Percentiles rank a stretch among this genome's conserved stretches.
Conservation (phyloP, 1,140 invertebrate species). For the Mizuhopecten yessoensis region DNA sequence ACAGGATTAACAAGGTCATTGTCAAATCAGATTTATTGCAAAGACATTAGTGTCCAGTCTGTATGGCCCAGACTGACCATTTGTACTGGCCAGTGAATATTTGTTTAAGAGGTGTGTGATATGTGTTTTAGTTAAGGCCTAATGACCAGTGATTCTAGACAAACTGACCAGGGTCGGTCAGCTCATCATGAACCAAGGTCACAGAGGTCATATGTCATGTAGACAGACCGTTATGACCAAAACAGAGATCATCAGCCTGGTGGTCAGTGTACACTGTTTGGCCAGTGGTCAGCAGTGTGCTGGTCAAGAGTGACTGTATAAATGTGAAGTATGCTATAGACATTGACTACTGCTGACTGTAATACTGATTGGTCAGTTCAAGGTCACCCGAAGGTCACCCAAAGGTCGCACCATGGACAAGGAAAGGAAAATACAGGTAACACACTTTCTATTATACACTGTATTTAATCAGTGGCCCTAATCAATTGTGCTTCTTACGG, state of each 20-base stretch:
- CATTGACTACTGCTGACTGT: too few relatives aligned
- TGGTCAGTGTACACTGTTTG: background rate
- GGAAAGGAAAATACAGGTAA: slow-evolving; percentile 38
- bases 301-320: background rate
- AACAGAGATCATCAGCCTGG: background rate
- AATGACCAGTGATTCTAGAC: background rate
- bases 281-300: background rate
- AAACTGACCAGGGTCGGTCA: background rate
- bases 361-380: background rate
- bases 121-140: background rate
- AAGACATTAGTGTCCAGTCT: too few relatives aligned
- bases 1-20: too few relatives aligned
- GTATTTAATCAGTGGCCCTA: background rate
- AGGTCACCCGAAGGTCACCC: background rate
- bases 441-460: background rate
- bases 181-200: slow-evolving; percentile 22
- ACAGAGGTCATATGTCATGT: background rate
- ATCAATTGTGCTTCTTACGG: too few relatives aligned
- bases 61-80: too few relatives aligned
- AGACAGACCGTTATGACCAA: background rate
- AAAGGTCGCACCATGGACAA: background rate
- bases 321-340: background rate
- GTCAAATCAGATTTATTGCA: too few relatives aligned
- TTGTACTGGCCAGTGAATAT: too few relatives aligned
- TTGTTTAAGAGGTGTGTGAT: background rate